Conservation (phyloP, 2,888 invertebrate genomes). For the Protophormia terraenovae region DNA sequence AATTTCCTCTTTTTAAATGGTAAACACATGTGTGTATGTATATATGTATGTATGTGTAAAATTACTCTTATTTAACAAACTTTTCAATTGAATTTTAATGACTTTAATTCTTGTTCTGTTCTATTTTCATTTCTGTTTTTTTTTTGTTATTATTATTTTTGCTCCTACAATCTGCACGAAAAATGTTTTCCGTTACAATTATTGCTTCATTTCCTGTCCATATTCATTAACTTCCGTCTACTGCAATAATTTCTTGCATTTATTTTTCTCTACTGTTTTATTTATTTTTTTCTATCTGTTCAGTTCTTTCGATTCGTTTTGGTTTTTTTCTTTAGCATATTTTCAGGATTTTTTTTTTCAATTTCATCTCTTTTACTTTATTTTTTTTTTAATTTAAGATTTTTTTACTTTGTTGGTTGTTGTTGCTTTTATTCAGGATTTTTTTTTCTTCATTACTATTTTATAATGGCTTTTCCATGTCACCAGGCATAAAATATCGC, state of each 20-base stretch:
- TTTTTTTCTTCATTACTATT: constrained; percentile 64
- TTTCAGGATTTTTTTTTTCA: constrained; percentile 25
- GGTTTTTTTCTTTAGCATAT: constrained; percentile 10
- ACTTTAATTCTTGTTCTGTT: constrained; percentile 27
- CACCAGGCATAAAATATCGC: constrained; percentile 66
- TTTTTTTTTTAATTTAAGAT: constrained; percentile 56
- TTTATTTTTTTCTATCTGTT: constrained; percentile 24
- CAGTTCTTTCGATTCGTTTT: constrained; percentile 5
- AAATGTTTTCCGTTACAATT: constrained; percentile 66
- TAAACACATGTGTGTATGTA: neutral
- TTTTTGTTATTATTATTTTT: neutral
- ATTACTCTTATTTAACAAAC: constrained; percentile 35
- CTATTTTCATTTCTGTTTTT: neutral
- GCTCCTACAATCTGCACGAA: constrained; percentile 33
- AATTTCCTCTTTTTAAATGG: neutral
- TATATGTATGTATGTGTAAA: neutral
- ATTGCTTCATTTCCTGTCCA: constrained; percentile 67
- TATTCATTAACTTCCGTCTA: constrained; percentile 67
- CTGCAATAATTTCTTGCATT: constrained; percentile 62
- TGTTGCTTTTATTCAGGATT: constrained; percentile 27
- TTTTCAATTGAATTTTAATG: constrained; percentile 60
- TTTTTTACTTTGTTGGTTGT: constrained; percentile 15
- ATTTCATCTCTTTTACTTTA: neutral
- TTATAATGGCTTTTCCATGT: constrained; percentile 67
- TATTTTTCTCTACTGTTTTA: constrained; percentile 38